Evolutionary conservation across 2,797 vertebrate genomes (phyloP), one percentile per base, ranked within the genome.

Genomic region (Falco biarmicus): DNA sequence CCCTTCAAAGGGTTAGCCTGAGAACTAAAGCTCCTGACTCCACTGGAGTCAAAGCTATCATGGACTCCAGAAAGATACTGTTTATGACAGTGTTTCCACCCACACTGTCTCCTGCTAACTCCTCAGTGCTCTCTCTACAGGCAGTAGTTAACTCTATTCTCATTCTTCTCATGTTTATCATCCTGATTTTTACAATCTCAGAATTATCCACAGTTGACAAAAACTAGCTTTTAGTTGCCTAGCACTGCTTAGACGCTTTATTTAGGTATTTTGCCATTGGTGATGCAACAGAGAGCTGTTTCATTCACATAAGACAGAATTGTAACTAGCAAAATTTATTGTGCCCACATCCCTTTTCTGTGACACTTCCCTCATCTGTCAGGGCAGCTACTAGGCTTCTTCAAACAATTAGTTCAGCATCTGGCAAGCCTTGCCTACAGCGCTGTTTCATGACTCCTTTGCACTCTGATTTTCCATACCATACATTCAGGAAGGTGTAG

Each of bases 381-480:
- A 56, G n/a, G 61, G 54, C 41, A 80, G 59, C 22, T 34, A 5
- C 37, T 11, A 39, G 32, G 20, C 26, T 84, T 87, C 65, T 89
- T 65, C 76, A 57, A 64, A 71, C 11, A 37, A 43, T 37, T 41
- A 4, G 13, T 54, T 76, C 9, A 4, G 34, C 6, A 31, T 65
- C 78, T 68, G 15, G 13, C 39, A 45, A 28, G 29, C 29, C 28
- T 39, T 20, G 37, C 37, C 22, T 50, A 7, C 0, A 0, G 9
- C 0, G 0, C 50, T 41, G 6, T 18, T 71, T 47, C 15, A 10
- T 31, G 24, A 32, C 17, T 85, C 26, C 45, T 64, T 69, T 71
- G 7, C 4, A 5, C 13, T 3, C 39, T 45, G 32, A 0, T 84
- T 91, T 84, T 65, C 47, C 22, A 10, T 15, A 32, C 17, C 12